These are phyloP conservation scores for Hypanus sabinus DNA, from an alignment of 2,113 vertebrate genomes.

Conservation along the genomic window DNA sequence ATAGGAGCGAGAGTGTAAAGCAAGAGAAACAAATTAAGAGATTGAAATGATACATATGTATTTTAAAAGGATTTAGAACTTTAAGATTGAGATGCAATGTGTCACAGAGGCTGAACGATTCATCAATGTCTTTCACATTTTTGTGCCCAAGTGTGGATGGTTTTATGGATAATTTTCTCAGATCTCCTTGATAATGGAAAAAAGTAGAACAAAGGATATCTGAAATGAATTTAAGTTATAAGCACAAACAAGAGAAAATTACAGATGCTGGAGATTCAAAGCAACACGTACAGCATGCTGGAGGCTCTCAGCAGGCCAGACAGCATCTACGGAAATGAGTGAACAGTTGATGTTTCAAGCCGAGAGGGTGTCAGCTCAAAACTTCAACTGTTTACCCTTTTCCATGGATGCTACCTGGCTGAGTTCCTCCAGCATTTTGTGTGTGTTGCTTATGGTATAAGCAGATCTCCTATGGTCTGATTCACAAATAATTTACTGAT, in stretches of 20 bases:
- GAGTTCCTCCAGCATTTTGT: too few species aligned
- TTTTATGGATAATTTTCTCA: neutral
- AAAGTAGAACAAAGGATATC: neutral
- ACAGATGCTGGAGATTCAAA: too few species aligned
- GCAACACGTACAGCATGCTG: too few species aligned
- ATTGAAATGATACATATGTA: neutral
- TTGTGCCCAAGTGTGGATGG: neutral
- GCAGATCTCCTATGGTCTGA: neutral
- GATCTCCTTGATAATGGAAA: neutral
- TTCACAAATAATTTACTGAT: neutral
- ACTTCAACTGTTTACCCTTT: too few species aligned
- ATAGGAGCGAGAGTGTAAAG: neutral
- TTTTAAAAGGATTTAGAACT: neutral
- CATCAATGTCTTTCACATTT: neutral
- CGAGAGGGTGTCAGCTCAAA: too few species aligned
- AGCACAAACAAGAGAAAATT: neutral
- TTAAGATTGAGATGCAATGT: neutral
- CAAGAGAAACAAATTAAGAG: neutral
- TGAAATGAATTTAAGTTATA: neutral
- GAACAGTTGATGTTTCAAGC: too few species aligned
- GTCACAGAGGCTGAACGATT: neutral
- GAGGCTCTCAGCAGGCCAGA: too few species aligned
- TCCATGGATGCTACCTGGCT: too few species aligned
- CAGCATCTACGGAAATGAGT: too few species aligned
- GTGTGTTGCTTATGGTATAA: neutral